Evolutionary conservation across 2,113 vertebrate species (phyloP).

Genomic region (Murina feae): DNA sequence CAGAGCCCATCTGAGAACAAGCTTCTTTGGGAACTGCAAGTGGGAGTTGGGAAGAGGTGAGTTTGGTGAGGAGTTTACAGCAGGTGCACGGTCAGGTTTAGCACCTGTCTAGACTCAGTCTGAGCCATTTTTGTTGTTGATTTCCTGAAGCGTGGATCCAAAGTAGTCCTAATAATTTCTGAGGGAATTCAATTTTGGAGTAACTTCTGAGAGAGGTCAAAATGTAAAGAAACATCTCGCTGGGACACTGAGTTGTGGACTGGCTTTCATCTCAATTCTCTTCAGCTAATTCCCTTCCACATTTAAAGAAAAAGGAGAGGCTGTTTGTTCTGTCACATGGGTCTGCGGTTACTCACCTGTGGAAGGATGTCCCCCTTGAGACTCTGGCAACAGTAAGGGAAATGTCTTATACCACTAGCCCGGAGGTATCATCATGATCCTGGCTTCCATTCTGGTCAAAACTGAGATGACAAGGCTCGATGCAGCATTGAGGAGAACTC

Average conservation of each 20-base stretch:
- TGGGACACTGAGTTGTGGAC: neutral
- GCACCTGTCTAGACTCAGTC: neutral
- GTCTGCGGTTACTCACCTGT: neutral
- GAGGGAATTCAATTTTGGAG: neutral
- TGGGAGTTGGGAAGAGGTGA: too few species aligned
- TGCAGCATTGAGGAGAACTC: neutral
- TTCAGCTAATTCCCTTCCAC: neutral
- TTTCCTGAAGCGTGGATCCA: neutral
- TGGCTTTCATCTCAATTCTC: neutral
- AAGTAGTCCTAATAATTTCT: neutral
- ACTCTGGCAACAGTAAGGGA: neutral
- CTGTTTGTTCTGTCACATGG: neutral
- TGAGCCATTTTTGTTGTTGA: neutral
- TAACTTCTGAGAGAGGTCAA: neutral
- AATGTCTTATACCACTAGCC: slow-evolving; percentile 45
- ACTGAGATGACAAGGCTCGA: neutral
- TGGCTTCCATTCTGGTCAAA: neutral
- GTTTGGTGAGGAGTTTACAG: neutral
- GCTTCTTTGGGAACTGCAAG: neutral
- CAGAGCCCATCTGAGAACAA: neutral
- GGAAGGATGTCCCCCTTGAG: slow-evolving; percentile 21
- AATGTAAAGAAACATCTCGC: neutral
- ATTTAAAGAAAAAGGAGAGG: neutral
- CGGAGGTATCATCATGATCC: neutral
- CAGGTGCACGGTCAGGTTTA: neutral